These are phyloP conservation scores for Ectemnius continuus DNA, from an alignment of 2,888 invertebrate genomes.

Conservation along the genomic window DNA sequence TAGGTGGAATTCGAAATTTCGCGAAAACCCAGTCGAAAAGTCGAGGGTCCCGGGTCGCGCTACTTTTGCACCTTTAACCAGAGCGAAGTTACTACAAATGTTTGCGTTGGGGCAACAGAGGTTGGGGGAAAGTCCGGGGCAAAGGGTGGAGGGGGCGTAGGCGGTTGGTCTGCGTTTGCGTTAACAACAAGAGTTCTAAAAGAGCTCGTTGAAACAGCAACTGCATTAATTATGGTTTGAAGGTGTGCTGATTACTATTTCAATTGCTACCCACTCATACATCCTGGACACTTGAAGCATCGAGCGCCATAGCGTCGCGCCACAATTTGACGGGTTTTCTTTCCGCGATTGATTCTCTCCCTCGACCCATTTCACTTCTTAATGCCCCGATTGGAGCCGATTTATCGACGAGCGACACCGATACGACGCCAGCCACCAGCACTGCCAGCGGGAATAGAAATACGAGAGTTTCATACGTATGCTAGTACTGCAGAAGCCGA, in stretches of 20 bases:
- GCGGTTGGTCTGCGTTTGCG: neutral
- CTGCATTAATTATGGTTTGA: neutral
- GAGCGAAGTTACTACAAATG: too few relatives aligned
- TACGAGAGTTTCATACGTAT: neutral
- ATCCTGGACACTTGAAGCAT: neutral
- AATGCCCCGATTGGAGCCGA: constrained; percentile 40
- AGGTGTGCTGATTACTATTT: constrained; percentile 38
- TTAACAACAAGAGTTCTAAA: neutral
- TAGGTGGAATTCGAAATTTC: too few relatives aligned
- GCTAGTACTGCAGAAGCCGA: neutral
- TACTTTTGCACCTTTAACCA: too few relatives aligned
- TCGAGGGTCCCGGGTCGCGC: too few relatives aligned
- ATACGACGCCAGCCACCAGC: neutral
- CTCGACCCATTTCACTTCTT: constrained; percentile 39
- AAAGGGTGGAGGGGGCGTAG: neutral
- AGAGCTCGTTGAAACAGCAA: neutral
- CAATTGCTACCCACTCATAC: constrained; percentile 8
- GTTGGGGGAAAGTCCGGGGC: neutral
- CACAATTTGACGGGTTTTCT: constrained; percentile 40
- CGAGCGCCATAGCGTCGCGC: constrained; percentile 7
- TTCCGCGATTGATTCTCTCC: constrained; percentile 46
- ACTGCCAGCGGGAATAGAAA: neutral
- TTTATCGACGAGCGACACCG: constrained; percentile 39
- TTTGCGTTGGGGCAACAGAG: neutral
- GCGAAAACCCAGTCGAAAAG: too few relatives aligned